Conservation (phyloP, 2,888 invertebrate species). For the Linyphia triangularis region DNA sequence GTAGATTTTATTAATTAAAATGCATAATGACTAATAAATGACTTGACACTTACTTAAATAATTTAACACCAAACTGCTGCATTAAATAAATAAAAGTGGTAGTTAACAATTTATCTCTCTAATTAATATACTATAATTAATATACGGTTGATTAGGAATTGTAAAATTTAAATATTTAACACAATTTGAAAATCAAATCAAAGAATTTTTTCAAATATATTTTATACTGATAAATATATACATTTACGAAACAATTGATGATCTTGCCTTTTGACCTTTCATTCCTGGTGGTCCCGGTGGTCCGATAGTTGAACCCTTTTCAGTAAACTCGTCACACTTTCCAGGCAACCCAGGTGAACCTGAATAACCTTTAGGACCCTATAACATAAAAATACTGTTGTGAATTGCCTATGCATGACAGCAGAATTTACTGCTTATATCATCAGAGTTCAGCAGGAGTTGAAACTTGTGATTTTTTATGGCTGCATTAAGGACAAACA, state of each 20-base stretch:
- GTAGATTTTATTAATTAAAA: not conserved
- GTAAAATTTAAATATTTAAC: too few relatives aligned
- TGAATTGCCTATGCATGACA: too few relatives aligned
- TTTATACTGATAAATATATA: not conserved
- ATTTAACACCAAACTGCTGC: not conserved
- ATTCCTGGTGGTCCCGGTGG: constrained; percentile 76
- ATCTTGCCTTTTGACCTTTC: constrained; percentile 68
- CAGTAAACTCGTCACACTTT: constrained; percentile 79
- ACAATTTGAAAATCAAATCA: too few relatives aligned
- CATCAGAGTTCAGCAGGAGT: too few relatives aligned
- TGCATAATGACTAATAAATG: not conserved
- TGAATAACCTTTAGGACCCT: constrained; percentile 79
- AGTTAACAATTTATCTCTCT: not conserved
- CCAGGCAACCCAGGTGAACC: constrained; percentile 82
- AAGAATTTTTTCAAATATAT: too few relatives aligned
- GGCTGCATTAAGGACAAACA: too few relatives aligned
- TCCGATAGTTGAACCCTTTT: constrained; percentile 48
- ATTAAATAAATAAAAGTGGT: not conserved
- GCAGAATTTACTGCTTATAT: too few relatives aligned
- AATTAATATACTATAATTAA: too few relatives aligned
- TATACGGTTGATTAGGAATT: too few relatives aligned
- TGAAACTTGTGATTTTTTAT: too few relatives aligned
- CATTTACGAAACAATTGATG: not conserved
- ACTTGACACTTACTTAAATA: constrained; percentile 9
- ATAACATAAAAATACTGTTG: not conserved